These are phyloP conservation scores for Nannobrachium achirus DNA, from an alignment of 2,113 vertebrate genomes.

Conservation along the genomic window DNA sequence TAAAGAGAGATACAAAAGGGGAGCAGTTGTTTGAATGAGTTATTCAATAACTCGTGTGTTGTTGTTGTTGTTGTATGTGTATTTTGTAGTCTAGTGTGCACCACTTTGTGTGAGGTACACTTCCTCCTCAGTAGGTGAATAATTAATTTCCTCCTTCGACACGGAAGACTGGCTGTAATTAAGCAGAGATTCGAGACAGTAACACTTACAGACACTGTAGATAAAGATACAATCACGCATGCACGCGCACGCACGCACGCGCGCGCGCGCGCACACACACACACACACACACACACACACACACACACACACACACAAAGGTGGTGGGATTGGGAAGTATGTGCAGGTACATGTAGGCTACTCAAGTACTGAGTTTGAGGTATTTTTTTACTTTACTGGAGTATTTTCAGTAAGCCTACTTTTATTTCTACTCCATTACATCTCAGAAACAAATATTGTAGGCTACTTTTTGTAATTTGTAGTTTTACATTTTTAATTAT, in stretches of 20 bases:
- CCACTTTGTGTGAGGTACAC: conserved; percentile 24
- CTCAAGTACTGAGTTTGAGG: too few relatives aligned
- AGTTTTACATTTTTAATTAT: too few relatives aligned
- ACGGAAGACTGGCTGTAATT: conserved; percentile 73
- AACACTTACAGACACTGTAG: conserved; percentile 36
- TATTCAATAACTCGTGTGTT: too few relatives aligned
- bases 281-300: conserved; percentile 1
- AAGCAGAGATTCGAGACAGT: conserved; percentile 64
- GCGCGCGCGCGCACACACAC: background rate
- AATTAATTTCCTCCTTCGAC: conserved; percentile 77
- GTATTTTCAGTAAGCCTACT: too few relatives aligned
- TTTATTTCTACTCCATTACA: too few relatives aligned
- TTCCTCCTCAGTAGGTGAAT: conserved; percentile 72
- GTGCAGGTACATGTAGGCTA: too few relatives aligned
- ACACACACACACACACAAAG: conserved; percentile 3
- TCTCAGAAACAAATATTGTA: too few relatives aligned
- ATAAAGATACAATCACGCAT: background rate
- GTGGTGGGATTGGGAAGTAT: too few relatives aligned
- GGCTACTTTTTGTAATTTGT: too few relatives aligned
- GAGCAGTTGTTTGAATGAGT: background rate
- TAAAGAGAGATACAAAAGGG: too few relatives aligned
- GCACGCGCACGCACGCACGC: background rate
- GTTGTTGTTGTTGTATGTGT: conserved; percentile 10
- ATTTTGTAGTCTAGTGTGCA: conserved; percentile 24
- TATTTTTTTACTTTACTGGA: too few relatives aligned